Evolutionary conservation across 2,113 vertebrate genomes (phyloP).

Genomic region (Hydropotes inermis): DNA sequence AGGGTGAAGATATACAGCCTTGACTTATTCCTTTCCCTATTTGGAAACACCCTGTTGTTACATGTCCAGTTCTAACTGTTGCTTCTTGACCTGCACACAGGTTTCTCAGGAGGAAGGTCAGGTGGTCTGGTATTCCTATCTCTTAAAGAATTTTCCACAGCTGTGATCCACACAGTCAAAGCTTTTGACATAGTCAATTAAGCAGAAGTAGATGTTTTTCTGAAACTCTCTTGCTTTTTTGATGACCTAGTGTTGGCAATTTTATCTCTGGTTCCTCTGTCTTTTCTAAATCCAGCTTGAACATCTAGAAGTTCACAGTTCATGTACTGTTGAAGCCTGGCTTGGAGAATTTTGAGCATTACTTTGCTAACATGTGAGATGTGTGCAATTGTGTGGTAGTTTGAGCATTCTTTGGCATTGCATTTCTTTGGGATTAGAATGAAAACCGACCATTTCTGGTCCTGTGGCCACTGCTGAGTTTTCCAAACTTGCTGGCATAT

Average conservation of each 20-base stretch:
- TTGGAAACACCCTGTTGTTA: neutral
- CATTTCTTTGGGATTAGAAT: neutral
- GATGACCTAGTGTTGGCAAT: neutral
- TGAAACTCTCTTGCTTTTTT: neutral
- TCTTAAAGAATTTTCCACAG: neutral
- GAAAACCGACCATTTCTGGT: neutral
- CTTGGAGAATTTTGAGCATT: neutral
- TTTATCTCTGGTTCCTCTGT: neutral
- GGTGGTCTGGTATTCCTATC: neutral
- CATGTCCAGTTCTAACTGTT: neutral
- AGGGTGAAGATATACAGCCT: neutral
- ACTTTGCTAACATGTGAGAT: neutral
- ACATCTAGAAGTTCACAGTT: neutral
- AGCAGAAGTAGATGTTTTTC: neutral
- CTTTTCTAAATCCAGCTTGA: neutral
- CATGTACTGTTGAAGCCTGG: neutral
- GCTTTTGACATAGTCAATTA: neutral
- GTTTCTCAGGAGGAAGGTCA: neutral
- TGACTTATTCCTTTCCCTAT: neutral
- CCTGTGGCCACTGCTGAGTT: neutral
- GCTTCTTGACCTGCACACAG: neutral
- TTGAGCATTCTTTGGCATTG: neutral
- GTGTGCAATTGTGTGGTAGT: neutral
- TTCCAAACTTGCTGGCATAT: neutral
- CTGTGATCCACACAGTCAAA: neutral